phyloP scores from a whole-genome alignment of 2,797 vertebrate species.

The Bradypus variegatus region DNA sequence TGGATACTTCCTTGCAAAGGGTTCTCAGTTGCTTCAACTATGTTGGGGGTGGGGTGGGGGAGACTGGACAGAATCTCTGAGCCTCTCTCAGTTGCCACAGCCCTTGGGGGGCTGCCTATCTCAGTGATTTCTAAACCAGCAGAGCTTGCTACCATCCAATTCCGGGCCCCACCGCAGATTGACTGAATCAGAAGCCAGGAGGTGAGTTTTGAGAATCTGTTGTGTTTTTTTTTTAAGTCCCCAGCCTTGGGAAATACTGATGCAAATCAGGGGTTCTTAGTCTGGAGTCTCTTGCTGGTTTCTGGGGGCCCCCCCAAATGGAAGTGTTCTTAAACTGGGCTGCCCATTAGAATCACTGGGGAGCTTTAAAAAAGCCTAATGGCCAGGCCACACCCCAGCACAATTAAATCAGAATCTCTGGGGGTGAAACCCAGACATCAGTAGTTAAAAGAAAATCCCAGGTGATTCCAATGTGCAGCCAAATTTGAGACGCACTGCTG shows the following conservation, averaged over 20 bases:
- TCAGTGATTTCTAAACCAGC: slow-evolving; percentile 45
- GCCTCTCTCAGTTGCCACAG: background rate
- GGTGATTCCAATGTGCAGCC: background rate
- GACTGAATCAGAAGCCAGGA: slow-evolving; percentile 34
- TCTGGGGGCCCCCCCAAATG: background rate
- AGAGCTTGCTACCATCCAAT: slow-evolving; percentile 37
- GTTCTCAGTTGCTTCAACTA: slow-evolving; percentile 54
- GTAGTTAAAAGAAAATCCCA: background rate
- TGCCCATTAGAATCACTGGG: background rate
- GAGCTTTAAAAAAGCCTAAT: background rate
- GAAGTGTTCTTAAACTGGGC: background rate
- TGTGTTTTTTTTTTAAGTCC: background rate
- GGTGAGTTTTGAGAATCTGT: background rate
- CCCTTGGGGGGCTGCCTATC: background rate
- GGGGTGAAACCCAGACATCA: background rate
- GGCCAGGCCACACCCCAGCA: background rate
- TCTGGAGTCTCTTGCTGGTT: background rate
- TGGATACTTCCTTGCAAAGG: slow-evolving; percentile 57
- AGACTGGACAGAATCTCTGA: slow-evolving; percentile 25
- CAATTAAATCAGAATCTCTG: background rate
- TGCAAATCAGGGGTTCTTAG: slow-evolving; percentile 4
- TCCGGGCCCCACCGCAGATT: slow-evolving; percentile 30
- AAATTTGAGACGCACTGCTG: background rate
- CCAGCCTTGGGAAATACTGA: slow-evolving; percentile 10
- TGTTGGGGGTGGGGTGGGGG: background rate